These are phyloP conservation scores for Leptodactylus fallax DNA, from an alignment of 2,797 vertebrate species.

Conservation along the genomic window DNA sequence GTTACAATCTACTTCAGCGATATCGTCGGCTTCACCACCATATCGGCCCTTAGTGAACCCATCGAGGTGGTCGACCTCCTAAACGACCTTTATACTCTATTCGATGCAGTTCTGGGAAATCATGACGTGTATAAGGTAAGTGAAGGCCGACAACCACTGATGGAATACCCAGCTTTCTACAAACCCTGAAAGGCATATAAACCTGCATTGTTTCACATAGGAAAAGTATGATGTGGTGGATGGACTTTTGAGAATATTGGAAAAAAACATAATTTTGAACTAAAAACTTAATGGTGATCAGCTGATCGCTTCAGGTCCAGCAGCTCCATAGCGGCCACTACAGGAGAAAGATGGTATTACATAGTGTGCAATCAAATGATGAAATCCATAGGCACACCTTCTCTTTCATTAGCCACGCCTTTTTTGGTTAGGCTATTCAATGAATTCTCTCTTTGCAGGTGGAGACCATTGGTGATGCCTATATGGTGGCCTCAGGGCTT, in stretches of 20 bases:
- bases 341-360: neutral
- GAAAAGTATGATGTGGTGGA: too few species aligned
- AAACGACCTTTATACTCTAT: constrained; percentile 91
- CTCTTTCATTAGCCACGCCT: too few species aligned
- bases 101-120: constrained; percentile 88
- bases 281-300: too few species aligned
- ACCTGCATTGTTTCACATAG: too few species aligned
- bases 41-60: constrained; percentile 92
- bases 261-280: too few species aligned
- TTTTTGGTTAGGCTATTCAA: neutral
- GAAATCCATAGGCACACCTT: too few species aligned
- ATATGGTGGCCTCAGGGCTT: constrained; percentile 90
- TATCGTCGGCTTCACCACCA: constrained; percentile 92
- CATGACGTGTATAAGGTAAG: constrained; percentile 94
- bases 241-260: too few species aligned
- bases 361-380: neutral
- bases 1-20: constrained; percentile 95
- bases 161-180: neutral
- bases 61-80: constrained; percentile 93
- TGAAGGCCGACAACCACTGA: neutral
- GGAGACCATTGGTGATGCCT: constrained; percentile 88
- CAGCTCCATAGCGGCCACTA: neutral
- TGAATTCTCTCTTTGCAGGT: constrained; percentile 70
- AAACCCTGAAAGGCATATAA: neutral
- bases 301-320: neutral